Percentiles rank a stretch among this genome's conserved stretches.
These are phyloP conservation scores for Hippocampus mohnikei DNA, from an alignment of 2,113 vertebrate species.

Conservation along the genomic window DNA sequence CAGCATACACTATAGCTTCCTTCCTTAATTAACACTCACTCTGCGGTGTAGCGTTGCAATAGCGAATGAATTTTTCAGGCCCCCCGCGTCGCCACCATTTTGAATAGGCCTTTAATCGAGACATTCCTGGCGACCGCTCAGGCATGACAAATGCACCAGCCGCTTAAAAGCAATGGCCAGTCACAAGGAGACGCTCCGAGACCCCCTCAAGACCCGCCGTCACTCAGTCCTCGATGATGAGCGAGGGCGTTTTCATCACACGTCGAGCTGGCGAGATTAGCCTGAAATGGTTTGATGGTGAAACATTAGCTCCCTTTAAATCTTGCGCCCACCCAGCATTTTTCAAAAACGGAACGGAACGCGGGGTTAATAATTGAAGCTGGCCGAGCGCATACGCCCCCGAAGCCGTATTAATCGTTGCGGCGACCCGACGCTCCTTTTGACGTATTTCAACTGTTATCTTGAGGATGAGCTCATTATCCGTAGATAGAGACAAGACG, in stretches of 20 bases:
- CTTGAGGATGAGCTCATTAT: constrained; percentile 28
- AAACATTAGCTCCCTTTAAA: constrained; percentile 77
- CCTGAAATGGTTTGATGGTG: constrained; percentile 69
- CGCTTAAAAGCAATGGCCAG: constrained; percentile 75
- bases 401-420: constrained; percentile 53
- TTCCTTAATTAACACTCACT: constrained; percentile 69
- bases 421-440: constrained; percentile 49
- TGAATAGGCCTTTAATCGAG: constrained; percentile 69
- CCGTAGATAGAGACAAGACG: constrained; percentile 23
- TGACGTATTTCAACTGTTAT: constrained; percentile 37
- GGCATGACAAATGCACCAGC: constrained; percentile 77
- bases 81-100: constrained; percentile 58
- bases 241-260: constrained; percentile 53
- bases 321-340: constrained; percentile 67
- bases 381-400: constrained; percentile 42
- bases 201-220: constrained; percentile 57
- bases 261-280: neutral
- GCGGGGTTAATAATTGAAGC: constrained; percentile 71
- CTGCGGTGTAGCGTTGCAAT: constrained; percentile 56
- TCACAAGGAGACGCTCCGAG: constrained; percentile 61
- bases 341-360: constrained; percentile 74
- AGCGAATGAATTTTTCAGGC: constrained; percentile 74
- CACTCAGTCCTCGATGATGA: constrained; percentile 41
- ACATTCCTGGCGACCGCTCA: constrained; percentile 63
- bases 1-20: constrained; percentile 50